A percentile compares a stretch with the other conserved stretches of the same genome.
These are phyloP conservation scores for Reticulitermes speratus DNA, from an alignment of 1,140 invertebrate genomes.

Conservation along the genomic window DNA sequence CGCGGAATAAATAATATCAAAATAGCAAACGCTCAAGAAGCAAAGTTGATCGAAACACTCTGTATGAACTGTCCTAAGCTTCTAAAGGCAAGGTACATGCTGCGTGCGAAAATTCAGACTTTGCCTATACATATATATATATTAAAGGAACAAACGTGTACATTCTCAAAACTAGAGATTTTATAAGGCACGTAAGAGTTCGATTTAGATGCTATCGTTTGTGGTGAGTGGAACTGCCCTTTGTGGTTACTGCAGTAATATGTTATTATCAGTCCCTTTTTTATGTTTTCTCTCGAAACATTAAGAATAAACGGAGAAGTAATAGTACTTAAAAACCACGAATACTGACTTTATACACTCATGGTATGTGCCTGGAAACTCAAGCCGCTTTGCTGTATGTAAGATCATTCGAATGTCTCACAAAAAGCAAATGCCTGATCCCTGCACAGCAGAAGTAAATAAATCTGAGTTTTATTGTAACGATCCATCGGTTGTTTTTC, in stretches of 20 bases:
- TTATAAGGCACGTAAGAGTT: slow-evolving; percentile 28
- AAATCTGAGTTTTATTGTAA: too few species aligned
- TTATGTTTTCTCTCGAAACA: neutral
- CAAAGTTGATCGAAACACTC: too few species aligned
- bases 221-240: slow-evolving; percentile 28
- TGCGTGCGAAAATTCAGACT: neutral
- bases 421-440: too few species aligned
- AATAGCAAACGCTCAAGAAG: too few species aligned
- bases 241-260: neutral
- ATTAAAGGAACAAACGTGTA: neutral
- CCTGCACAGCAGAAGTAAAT: too few species aligned
- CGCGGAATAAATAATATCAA: too few species aligned
- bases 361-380: neutral
- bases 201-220: slow-evolving; percentile 27
- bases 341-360: neutral
- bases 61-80: too few species aligned
- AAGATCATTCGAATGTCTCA: too few species aligned
- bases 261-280: slow-evolving; percentile 22
- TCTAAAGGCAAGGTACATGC: too few species aligned
- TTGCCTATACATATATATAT: neutral
- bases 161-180: slow-evolving; percentile 21
- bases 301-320: neutral
- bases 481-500: too few species aligned
- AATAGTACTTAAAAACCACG: neutral
- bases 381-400: too few species aligned